Base-by-base conservation (phyloP, 2,888 invertebrate genomes). In the Nipponacmea schrenckii region DNA sequence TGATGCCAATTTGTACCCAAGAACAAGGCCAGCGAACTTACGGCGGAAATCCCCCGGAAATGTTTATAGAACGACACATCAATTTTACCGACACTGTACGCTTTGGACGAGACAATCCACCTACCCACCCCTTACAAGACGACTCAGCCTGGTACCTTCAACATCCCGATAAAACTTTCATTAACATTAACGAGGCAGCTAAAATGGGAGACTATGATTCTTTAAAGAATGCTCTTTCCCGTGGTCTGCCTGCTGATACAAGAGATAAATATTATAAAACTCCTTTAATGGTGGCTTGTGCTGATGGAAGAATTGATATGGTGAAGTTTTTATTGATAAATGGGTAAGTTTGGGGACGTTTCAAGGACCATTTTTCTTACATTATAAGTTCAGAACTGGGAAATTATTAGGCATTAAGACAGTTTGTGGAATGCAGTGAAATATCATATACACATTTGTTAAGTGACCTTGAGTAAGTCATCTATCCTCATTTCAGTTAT, bases 231-330 rank as follows among this genome's bases (percentile, higher is more conserved):
- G 88, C 89, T 0, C 82, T 89, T 50, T 74, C 78, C 20, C 78
- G 79, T 45, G 88, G 88, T 1, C 76, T 82, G 2, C 77, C 81
- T 20, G 85, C 87, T 0, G 88, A 89, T 75, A 86, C 84, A 0
- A 77, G 87, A 27, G 89, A 89, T 75, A 87, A 85, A 77, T 89
- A 84, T 78, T 89, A 84, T 80, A 89, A 89, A 78, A 89, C 89
- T 17, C 89, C 89, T 1, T 81, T 89, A 17, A 89, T 89, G 89
- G 80, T 85, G 24, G 88, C 89, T 12, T 82, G 84, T 70, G 75
- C 83, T 24, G 76, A 81, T 65, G 88, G 87, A 10, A 86, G 86
- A 73, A 71, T 88, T 12, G 80, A 85, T n/a, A 83, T 88, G 78
- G 87, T 84, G 68, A 83, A 84, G 69, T 86, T 84, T 72, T 81